Conservation (phyloP, 2,113 vertebrate genomes). For the Psittacula cyanocephala region DNA sequence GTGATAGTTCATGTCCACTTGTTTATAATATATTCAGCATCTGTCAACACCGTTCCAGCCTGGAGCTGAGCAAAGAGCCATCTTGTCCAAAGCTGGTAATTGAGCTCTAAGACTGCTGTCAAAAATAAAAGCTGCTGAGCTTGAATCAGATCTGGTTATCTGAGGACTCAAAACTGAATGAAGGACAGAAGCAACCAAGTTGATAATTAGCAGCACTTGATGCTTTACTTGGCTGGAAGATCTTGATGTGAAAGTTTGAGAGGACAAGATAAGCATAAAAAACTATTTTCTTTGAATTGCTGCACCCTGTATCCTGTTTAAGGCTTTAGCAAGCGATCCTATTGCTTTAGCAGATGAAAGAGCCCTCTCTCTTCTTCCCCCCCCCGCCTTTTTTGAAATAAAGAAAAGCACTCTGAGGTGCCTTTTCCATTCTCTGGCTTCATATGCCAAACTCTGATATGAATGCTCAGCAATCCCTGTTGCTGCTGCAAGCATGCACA, state of each 20-base stretch:
- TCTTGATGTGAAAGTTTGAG: neutral
- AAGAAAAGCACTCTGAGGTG: neutral
- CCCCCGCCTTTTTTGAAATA: neutral
- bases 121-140: constrained; percentile 77
- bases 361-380: neutral
- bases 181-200: neutral
- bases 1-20: constrained; percentile 18
- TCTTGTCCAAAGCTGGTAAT: constrained; percentile 56
- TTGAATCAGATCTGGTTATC: constrained; percentile 51
- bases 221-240: neutral
- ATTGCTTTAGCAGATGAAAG: neutral
- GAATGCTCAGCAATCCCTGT: neutral
- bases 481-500: neutral
- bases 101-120: constrained; percentile 23
- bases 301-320: neutral
- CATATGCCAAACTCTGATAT: neutral
- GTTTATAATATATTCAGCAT: constrained; percentile 46
- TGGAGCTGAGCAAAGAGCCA: neutral
- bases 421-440: neutral
- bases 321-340: neutral
- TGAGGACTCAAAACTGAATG: constrained; percentile 34
- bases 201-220: neutral
- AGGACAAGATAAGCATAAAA: neutral
- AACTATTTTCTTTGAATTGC: neutral
- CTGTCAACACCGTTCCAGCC: constrained; percentile 29